Evolutionary conservation across 1,140 invertebrate species (phyloP), one percentile per base, ranked within the genome.

Genomic region (Branchinecta lindahli): DNA sequence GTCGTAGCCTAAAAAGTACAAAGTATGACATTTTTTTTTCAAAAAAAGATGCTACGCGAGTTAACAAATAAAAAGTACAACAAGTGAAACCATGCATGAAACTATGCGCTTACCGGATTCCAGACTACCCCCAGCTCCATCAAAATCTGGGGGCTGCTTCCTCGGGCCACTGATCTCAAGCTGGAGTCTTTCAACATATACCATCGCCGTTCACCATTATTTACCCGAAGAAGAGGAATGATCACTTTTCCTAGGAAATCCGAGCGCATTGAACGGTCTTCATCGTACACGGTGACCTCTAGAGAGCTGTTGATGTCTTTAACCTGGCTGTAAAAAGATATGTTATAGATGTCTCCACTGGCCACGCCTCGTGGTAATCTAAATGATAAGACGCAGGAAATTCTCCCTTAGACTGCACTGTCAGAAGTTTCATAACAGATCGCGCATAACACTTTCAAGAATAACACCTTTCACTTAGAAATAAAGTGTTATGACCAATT

Each of bases 261-360:
- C 0, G 94, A 91, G 80, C 96, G 96, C 77, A 98, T 95, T 79
- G 98, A 94, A 71, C 92, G 84, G 81, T 99, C 96, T 81, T 99
- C 96, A 77, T 99, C 97, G 78, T 90, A 98, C 0, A 99, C 93
- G 0, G 95, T 98, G n/a, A 99, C 82, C 78, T 99, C 95, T 67
- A 99, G 79, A 21, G 94, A 86, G 47, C 93, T 92, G 75, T 97
- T 95, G 68, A 99, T 95, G 78, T 99, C 97, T 77, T 96, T 96
- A 0, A 99, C 89, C 78, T 94, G 91, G 77, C 93, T 96, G 79
- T 66, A 83, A 78, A 73, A 71, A 81, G 73, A 68, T 73, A 73
- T 72, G 33, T 1, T 33, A n/a, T 33, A 33, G 21, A 47, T 8
- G 21, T 21, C 10, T 67, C 44, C 5, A 33, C 2, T 5, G 33